These are phyloP conservation scores for Misgurnus anguillicaudatus DNA, from an alignment of 2,113 vertebrate species.

Conservation along the genomic window DNA sequence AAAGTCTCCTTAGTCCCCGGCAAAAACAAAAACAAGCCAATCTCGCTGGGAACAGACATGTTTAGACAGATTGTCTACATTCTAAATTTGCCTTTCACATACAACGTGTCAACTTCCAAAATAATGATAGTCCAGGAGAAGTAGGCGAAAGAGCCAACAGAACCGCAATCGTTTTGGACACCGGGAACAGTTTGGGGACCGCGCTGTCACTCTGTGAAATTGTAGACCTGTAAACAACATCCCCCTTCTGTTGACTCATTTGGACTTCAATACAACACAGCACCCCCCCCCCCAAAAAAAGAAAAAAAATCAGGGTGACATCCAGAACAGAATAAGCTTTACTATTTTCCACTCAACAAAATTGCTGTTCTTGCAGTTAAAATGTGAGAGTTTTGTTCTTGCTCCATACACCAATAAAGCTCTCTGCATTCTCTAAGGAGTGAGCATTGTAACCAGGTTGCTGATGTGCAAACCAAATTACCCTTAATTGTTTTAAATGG, in stretches of 20 bases:
- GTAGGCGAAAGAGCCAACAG: background rate
- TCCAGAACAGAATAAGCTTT: background rate
- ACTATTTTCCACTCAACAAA: background rate
- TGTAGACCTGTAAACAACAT: background rate
- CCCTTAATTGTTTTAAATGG: background rate
- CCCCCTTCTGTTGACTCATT: background rate
- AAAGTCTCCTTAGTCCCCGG: background rate
- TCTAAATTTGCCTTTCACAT: conserved; percentile 25
- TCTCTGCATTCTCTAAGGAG: background rate
- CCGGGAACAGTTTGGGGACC: background rate
- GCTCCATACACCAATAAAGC: background rate
- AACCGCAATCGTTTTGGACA: background rate
- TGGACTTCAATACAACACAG: background rate
- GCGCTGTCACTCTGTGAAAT: conserved; percentile 18
- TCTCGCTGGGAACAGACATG: conserved; percentile 7
- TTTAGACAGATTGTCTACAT: conserved; percentile 38
- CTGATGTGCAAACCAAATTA: conserved; percentile 4
- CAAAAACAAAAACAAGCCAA: background rate
- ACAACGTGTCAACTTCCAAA: conserved; percentile 16
- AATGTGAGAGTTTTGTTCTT: background rate
- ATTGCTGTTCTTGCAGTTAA: background rate
- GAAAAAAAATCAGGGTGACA: background rate
- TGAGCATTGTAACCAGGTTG: background rate
- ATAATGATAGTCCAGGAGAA: conserved; percentile 33
- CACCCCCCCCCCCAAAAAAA: too few species aligned